Evolutionary conservation across 2,113 vertebrate species (phyloP).

Genomic region (Todiramphus chloris): DNA sequence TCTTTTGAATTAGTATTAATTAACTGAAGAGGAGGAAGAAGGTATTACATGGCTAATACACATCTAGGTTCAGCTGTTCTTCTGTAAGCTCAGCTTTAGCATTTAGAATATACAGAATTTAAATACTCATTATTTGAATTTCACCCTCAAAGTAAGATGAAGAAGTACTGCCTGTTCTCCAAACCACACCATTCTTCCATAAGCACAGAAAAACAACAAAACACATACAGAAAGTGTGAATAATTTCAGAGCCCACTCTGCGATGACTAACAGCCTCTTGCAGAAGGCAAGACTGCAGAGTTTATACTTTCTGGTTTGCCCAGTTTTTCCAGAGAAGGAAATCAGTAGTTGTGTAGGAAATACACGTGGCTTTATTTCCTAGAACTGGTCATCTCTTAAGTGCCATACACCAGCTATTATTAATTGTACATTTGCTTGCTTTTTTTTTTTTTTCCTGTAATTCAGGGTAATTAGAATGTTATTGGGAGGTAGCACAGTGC

Average conservation of each 20-base stretch:
- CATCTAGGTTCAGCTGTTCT: conserved; percentile 15
- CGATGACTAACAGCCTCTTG: conserved; percentile 26
- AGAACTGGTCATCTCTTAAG: not conserved
- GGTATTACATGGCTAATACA: not conserved
- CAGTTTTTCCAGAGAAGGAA: not conserved
- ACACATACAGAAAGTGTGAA: not conserved
- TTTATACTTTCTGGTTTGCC: not conserved
- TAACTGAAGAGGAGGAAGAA: conserved; percentile 4
- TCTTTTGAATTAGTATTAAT: conserved; percentile 33
- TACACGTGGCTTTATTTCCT: not conserved
- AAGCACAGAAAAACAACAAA: not conserved
- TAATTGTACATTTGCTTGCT: not conserved
- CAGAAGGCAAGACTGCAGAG: not conserved
- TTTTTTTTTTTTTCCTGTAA: not conserved
- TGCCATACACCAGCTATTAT: not conserved
- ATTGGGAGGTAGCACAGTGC: fast-evolving
- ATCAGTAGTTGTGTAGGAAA: not conserved
- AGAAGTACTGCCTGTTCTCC: conserved; percentile 33
- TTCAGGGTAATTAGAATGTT: not conserved
- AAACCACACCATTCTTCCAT: not conserved
- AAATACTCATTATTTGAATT: conserved; percentile 22
- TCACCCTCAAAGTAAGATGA: not conserved
- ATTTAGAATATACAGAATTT: not conserved
- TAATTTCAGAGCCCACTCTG: not conserved
- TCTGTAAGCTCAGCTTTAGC: conserved; percentile 1